A percentile compares a stretch with the other conserved stretches of the same genome.
Evolutionary conservation across 2,113 vertebrate species (phyloP).

Genomic region (Mystacornis crossleyi): DNA sequence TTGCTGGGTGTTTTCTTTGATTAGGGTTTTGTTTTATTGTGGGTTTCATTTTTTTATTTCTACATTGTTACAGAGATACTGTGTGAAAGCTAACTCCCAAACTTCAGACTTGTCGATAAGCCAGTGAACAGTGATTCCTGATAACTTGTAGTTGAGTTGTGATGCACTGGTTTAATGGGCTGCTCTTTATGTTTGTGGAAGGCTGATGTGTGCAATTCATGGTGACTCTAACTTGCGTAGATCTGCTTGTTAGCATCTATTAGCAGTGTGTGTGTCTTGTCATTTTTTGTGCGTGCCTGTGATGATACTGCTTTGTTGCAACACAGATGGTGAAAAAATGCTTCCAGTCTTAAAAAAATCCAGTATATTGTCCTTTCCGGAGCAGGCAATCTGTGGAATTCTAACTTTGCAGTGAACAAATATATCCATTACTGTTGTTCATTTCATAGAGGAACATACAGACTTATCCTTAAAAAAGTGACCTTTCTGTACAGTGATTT

Average conservation of each 20-base stretch:
- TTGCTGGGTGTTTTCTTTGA: not conserved
- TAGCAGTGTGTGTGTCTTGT: not conserved
- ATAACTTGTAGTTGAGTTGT: not conserved
- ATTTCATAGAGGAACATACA: not conserved
- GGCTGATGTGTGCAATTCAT: not conserved
- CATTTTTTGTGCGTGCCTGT: not conserved
- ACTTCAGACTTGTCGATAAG: not conserved
- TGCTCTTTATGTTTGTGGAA: not conserved
- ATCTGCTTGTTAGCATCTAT: not conserved
- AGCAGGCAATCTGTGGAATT: not conserved
- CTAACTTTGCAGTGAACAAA: not conserved
- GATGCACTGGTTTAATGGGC: not conserved
- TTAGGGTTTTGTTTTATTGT: not conserved
- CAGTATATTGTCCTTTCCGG: not conserved
- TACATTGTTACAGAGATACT: not conserved
- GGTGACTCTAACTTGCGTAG: not conserved
- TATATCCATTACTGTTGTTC: not conserved
- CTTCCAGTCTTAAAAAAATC: not conserved
- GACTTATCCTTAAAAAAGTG: not conserved
- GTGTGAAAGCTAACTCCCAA: not conserved
- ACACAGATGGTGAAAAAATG: not conserved
- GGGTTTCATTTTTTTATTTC: not conserved
- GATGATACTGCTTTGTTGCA: not conserved
- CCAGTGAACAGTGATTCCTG: not conserved
- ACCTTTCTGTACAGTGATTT: not conserved